Base-by-base conservation (phyloP, 2,113 vertebrate genomes). In the Argyrosomus japonicus region DNA sequence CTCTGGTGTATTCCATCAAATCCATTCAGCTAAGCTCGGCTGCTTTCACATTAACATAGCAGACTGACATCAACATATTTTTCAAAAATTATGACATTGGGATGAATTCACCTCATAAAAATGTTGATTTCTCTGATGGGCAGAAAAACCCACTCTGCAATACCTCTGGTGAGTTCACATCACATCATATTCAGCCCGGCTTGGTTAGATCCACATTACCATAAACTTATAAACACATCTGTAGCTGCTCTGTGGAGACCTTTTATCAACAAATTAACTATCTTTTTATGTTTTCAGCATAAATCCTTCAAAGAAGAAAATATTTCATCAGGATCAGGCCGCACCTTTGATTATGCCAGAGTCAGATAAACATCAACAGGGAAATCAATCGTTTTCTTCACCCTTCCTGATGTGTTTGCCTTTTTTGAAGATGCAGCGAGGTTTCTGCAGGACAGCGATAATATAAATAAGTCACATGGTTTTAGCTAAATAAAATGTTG, bases 111-210 rank as follows among this genome's bases (percentile, higher is more conserved):
- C 69, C 77, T 83, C 80, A 77, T 90, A 81, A 90, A 90, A 91
- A 78, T 77, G 87, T 84, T 89, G 90, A 90, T 91, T 92, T 89
- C 86, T 92, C 90, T 84, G 79, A 92, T 77, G 93, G 78, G 57
- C 60, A 79, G 51, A 68, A 64, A 77, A 64, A n/a, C 13, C 23
- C 32, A 80, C 79, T 85, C 80, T 29, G 56, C 5, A 1, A 67
- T 60, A 63, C 65, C 89, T 84, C 79, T 65, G 19, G 85, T 84
- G 84, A 58, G 64, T 82, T 87, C 76, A 82, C 76, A 62, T 85
- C 81, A 77, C 72, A 60, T 71, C 48, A 36, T 77, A 69, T 75
- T 86, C 75, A 64, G 67, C 58, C 53, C 25, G 32, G 61, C 61
- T 83, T 68, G 60, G 79, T 82, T 82, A 63, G 88, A 82, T 74